Percentiles rank a stretch among this genome's conserved stretches.
Conservation (phyloP, 2,888 invertebrate species). For the Beris chalybata region DNA sequence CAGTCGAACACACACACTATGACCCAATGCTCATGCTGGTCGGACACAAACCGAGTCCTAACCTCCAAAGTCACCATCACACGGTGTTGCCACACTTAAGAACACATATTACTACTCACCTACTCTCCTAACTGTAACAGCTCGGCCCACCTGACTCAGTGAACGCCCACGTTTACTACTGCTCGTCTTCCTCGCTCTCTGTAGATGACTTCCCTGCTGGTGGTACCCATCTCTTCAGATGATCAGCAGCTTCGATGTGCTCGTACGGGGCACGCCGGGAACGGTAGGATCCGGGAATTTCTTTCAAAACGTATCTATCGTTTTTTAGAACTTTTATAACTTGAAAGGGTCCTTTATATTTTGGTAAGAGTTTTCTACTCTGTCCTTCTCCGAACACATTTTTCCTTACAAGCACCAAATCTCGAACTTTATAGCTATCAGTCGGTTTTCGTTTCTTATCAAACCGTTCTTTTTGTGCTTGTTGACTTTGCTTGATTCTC, state of each 20-base stretch:
- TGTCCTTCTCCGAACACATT: conserved; percentile 37
- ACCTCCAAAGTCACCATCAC: no score
- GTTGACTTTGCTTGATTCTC: no score
- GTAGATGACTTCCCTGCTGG: not conserved
- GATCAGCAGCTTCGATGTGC: conserved; percentile 31
- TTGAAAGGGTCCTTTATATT: conserved; percentile 44
- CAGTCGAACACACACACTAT: no score
- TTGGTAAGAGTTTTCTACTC: conserved; percentile 43
- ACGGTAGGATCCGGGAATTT: conserved; percentile 34
- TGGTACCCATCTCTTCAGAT: conserved; percentile 22
- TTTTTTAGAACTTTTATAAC: conserved; percentile 41
- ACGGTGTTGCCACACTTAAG: no score
- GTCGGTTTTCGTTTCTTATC: no score
- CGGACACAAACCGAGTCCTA: no score
- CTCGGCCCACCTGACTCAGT: not conserved
- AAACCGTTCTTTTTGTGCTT: no score
- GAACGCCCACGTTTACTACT: not conserved
- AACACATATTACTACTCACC: no score
- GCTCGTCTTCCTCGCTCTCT: not conserved
- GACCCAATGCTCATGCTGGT: no score
- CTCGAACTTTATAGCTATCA: no score
- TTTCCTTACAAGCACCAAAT: no score
- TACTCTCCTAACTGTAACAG: no score
- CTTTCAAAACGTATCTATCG: conserved; percentile 43
- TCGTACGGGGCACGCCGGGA: conserved; percentile 18